Conservation (phyloP, 2,113 vertebrate species). For the Vireo altiloquus region DNA sequence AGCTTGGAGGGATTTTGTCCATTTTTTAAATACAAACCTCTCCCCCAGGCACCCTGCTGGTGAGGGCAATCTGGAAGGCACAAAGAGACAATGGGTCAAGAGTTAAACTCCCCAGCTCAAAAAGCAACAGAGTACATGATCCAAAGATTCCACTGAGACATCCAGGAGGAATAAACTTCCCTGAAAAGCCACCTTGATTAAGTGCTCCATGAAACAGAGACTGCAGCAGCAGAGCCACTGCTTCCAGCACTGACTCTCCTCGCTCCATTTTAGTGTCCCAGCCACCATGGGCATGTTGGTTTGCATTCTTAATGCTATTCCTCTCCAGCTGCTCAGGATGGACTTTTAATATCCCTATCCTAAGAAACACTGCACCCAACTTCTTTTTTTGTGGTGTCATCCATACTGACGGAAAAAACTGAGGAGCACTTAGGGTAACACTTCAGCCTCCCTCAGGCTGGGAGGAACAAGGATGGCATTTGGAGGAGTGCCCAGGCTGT, state of each 20-base stretch:
- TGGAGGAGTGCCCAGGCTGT: neutral
- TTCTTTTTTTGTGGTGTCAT: accelerated
- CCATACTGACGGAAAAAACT: neutral
- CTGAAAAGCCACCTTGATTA: neutral
- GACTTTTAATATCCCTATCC: neutral
- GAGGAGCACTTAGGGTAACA: neutral
- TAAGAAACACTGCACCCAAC: neutral
- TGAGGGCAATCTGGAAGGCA: neutral
- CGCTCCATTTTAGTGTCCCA: neutral
- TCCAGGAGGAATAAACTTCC: neutral
- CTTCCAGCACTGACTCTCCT: neutral
- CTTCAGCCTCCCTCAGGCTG: neutral
- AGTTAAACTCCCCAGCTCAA: neutral
- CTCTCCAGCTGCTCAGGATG: neutral
- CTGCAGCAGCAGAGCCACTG: neutral
- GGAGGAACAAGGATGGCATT: neutral
- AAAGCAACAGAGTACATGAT: neutral
- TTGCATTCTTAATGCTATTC: neutral
- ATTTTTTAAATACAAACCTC: neutral
- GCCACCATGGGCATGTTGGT: neutral
- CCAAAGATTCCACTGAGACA: neutral
- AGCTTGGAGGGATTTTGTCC: neutral
- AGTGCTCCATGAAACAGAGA: neutral
- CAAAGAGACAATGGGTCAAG: neutral
- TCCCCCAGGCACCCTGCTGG: neutral